Evolutionary conservation across 2,113 vertebrate species (phyloP).

Genomic region (Hydrochoerus hydrochaeris): DNA sequence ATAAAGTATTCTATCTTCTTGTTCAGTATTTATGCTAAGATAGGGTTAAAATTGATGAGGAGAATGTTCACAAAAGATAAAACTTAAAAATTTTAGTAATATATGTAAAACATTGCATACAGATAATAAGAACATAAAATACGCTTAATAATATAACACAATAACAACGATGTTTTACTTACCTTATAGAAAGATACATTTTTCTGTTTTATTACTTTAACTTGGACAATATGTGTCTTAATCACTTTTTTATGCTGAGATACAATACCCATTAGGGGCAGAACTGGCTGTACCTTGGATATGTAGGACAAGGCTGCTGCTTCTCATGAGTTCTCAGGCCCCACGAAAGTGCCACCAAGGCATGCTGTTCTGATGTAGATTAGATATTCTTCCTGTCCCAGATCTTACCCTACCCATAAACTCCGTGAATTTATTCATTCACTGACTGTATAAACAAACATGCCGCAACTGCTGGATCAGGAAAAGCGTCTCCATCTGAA

Average conservation of each 20-base stretch:
- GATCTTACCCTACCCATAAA: neutral
- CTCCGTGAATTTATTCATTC: neutral
- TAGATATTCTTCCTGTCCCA: neutral
- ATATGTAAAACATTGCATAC: conserved; percentile 60
- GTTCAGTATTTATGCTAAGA: conserved; percentile 44
- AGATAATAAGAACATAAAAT: conserved; percentile 47
- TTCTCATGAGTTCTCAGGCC: neutral
- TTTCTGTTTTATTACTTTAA: neutral
- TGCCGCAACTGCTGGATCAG: neutral
- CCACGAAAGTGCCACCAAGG: neutral
- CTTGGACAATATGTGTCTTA: neutral
- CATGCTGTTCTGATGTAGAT: neutral
- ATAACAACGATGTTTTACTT: conserved; percentile 52
- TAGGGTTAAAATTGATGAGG: neutral
- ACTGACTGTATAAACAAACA: neutral
- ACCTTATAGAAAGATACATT: neutral
- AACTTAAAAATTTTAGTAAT: conserved; percentile 47
- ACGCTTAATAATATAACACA: conserved; percentile 34
- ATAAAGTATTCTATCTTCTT: conserved; percentile 32
- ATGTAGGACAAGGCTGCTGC: neutral
- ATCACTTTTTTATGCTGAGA: neutral
- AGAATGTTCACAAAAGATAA: conserved; percentile 58
- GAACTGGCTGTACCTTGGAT: neutral
- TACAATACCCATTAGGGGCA: neutral
- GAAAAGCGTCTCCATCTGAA: neutral